Base-by-base conservation (phyloP, 1,140 invertebrate species). In the Triops longicaudatus region DNA sequence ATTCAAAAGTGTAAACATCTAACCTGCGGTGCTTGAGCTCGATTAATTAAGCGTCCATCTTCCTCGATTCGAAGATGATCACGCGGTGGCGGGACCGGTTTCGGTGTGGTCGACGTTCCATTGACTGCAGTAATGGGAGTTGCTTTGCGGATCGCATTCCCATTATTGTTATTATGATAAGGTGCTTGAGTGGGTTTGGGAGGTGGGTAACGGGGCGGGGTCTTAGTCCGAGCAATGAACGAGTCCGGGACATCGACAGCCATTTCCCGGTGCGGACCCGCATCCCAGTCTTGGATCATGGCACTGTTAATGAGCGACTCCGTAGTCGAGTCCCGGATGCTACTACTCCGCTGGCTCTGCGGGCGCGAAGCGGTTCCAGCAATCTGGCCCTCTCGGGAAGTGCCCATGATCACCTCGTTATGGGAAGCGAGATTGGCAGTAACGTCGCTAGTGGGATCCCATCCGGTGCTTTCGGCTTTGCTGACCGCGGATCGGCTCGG, bases 181-280 rank as follows among this genome's bases (percentile, higher is more conserved):
- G 31, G 42, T 76, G 76, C 78, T 80, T 81, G 74, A 87, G 86
- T 76, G 88, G 88, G 80, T 80, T 90, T 89, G 22, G 90, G 91
- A 37, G 92, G 91, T 75, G 93, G 93, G 87, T 95, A 98, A 83
- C 95, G 89, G 80, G 93, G 96, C 79, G 92, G 94, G 78, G 90
- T 96, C 87, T 95, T 98, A 85, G 92, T 93, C 84, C 91, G 88
- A 80, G 89, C 93, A 80, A 97, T 91, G 86, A 98, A 98, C 82
- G 91, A 92, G 83, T 97, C 96, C 81, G 97, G 97, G 79, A 97
- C 96, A 86, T 98, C 97, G 82, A 99, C 96, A 82, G 97, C 94
- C 93, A 98, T 96, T 89, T 99, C 97, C 26, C 87, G 81, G 81
- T 88, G 86, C 22, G 83, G 82, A 37, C 83, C 82, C 26, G 79